phyloP scores from a whole-genome alignment of 2,113 vertebrate genomes.

The Zootoca vivipara region DNA sequence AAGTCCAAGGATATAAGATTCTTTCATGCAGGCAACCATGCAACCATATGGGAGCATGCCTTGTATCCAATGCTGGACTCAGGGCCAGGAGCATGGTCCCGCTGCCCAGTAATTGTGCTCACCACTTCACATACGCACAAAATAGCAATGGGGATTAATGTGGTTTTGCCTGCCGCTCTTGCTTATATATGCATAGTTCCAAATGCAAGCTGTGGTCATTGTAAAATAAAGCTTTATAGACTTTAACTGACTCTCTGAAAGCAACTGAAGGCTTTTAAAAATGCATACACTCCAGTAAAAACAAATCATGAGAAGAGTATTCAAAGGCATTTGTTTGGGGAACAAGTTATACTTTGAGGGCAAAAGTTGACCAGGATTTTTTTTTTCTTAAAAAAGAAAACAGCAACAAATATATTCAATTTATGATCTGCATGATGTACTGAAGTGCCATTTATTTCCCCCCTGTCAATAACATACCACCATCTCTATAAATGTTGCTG shows the following conservation, averaged over 20 bases:
- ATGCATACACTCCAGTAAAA: conserved; percentile 73
- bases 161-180: not conserved
- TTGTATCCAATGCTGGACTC: too few species aligned
- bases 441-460: not conserved
- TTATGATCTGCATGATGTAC: not conserved
- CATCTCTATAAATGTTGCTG: not conserved
- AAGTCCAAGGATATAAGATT: not conserved
- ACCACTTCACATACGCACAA: not conserved
- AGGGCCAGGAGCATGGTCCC: not conserved
- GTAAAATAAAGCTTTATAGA: conserved; percentile 68
- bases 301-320: conserved; percentile 45
- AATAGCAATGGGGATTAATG: not conserved
- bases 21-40: not conserved
- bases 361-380: conserved; percentile 32
- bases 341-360: conserved; percentile 57
- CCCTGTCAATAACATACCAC: not conserved
- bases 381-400: conserved; percentile 49
- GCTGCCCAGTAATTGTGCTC: not conserved
- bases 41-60: not conserved
- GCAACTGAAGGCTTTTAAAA: conserved; percentile 66
- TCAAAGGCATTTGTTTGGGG: conserved; percentile 63
- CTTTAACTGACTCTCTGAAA: conserved; percentile 67
- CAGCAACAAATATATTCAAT: not conserved
- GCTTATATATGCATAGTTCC: conserved; percentile 40
- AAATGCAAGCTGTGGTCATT: conserved; percentile 61